Base-by-base conservation (phyloP, 1,140 invertebrate genomes). In the Anoplophora glabripennis region DNA sequence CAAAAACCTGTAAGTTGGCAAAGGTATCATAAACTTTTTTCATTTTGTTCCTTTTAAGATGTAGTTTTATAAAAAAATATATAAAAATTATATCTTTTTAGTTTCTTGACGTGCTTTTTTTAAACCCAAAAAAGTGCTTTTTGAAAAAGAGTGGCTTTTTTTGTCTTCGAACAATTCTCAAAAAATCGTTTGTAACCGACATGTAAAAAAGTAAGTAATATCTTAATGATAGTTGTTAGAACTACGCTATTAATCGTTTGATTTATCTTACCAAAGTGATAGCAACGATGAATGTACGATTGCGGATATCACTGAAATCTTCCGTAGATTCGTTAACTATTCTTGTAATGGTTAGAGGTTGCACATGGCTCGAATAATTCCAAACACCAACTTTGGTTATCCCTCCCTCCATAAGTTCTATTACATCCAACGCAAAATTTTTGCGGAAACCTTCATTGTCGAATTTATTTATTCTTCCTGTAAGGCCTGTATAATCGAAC, bases 391-490 rank as follows among this genome's bases (percentile, higher is more conserved):
- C 82, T 72, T 86, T 85, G 59, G 78, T 77, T 41, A 90, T 74
- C 0, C 89, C 89, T 57, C 83, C 77, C 57, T 82, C 75, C 47
- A 80, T 81, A 49, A 96, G 70, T 76, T 92, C 87, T 11, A 94
- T 75, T 37, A 96, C 80, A 63, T 93, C 87, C 34, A 98, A 72
- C 64, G 85, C 78, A 69, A 95, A 89, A 68, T 94, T 84, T 11
- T 85, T 87, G 59, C 94, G 80, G 66, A 88, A 87, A 18, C 94
- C 93, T 70, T 89, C 81, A 52, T 89, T 84, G 73, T 96, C 89
- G 72, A 97, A 96, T 69, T 88, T 86, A 46, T 96, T 85, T 41
- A 96, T 86, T 10, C 83, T 69, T 11, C 94, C 92, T 8, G 91
- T 93, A 42, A 96, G 71, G 4, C 94, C 94, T 36, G 45, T 51